These are phyloP conservation scores for Ophion ellenae DNA, from an alignment of 2,888 invertebrate species.

Conservation along the genomic window DNA sequence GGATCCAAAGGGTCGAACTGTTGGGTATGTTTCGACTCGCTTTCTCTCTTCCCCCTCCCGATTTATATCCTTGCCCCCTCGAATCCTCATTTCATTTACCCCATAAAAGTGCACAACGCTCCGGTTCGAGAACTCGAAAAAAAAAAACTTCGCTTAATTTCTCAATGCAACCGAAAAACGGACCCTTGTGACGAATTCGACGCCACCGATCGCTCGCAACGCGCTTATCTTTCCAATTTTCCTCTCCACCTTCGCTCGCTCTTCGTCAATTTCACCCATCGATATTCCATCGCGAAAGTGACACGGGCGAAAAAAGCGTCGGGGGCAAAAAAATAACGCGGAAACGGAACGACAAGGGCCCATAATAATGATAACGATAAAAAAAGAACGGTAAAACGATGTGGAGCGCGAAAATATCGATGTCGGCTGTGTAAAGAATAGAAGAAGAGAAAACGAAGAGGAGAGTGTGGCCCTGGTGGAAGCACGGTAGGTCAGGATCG, in stretches of 20 bases:
- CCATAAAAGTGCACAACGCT: no score
- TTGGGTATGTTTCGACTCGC: conserved; percentile 39
- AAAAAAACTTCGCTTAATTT: no score
- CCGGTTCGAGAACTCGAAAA: no score
- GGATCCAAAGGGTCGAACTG: conserved; percentile 76
- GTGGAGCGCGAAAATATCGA: conserved; percentile 63
- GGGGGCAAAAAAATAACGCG: neutral
- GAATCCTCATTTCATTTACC: no score
- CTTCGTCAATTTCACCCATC: no score
- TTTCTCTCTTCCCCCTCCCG: neutral
- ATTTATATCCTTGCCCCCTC: neutral
- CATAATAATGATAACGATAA: neutral
- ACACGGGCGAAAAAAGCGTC: neutral
- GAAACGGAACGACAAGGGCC: neutral
- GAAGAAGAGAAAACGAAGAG: conserved; percentile 58
- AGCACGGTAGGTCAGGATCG: conserved; percentile 68
- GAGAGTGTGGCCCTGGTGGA: conserved; percentile 56
- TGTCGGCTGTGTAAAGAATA: conserved; percentile 63
- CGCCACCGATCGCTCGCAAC: no score
- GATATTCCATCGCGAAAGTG: no score
- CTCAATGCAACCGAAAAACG: no score
- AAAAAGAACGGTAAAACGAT: conserved; percentile 29
- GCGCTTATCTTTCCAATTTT: no score
- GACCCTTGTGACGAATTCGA: no score
- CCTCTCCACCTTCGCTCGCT: no score